phyloP scores from a whole-genome alignment of 1,140 invertebrate species.

The Ditylenchus dipsaci region DNA sequence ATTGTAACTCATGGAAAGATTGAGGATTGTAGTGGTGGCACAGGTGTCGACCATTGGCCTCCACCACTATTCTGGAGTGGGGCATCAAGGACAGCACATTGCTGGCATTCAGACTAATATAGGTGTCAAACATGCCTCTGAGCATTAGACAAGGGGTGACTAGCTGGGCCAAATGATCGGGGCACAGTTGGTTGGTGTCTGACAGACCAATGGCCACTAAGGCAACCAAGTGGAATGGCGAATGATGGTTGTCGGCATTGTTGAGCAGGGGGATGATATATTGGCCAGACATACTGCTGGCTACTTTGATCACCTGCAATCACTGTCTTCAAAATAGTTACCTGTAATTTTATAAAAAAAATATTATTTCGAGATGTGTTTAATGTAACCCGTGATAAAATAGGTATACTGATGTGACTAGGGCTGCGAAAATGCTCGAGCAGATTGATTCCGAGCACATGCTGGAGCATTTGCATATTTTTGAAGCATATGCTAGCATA shows the following conservation, averaged over 20 bases:
- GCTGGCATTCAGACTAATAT: conserved; percentile 33
- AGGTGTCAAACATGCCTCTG: conserved; percentile 24
- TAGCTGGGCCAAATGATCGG: background rate
- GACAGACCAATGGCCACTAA: conserved; percentile 7
- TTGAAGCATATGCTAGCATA: too few species aligned
- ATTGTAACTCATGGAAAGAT: conserved; percentile 26
- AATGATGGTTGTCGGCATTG: background rate
- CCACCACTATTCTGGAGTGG: conserved; percentile 32
- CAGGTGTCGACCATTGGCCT: conserved; percentile 35
- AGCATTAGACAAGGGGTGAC: background rate
- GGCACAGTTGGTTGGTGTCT: conserved; percentile 6
- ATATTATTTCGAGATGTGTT: too few species aligned
- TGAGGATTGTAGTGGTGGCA: conserved; percentile 33
- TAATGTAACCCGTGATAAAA: too few species aligned
- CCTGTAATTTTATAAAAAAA: too few species aligned
- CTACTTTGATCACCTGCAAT: background rate
- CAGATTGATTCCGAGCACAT: too few species aligned
- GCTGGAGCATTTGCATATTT: too few species aligned
- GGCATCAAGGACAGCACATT: conserved; percentile 25
- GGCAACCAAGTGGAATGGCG: background rate
- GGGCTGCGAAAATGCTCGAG: too few species aligned
- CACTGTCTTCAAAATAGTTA: too few species aligned
- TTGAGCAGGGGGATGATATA: conserved; percentile 5
- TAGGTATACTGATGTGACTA: too few species aligned
- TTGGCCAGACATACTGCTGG: conserved; percentile 6